Base-by-base conservation (phyloP, 2,888 invertebrate species). In the Caenorhabditis japonica region DNA sequence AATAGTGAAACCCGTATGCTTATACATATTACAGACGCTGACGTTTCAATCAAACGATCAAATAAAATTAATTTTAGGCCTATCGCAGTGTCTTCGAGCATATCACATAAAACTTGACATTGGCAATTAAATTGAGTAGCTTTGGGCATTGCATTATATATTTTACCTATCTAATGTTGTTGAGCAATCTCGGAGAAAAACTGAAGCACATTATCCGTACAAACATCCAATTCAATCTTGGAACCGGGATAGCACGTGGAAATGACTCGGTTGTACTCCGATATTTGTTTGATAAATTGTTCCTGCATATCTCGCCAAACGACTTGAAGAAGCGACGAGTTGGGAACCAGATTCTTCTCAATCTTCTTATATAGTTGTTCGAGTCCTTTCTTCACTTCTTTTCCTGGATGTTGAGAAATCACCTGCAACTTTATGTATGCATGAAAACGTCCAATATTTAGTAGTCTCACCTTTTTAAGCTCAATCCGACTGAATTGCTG, bases 301-400 rank as follows among this genome's bases (percentile, higher is more conserved):
- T 97, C 95, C 90, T 97, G 97, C 97, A 99, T 97, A 84, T 95
- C 94, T 88, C 95, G 92, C 99, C 99, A 99, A 66, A 99, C 97
- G 53, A 99, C 97, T 92, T 94, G 90, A 85, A 87, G 70, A 70
- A 85, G 80, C 4, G 82, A 81, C 8, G 85, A 86, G 19, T 82
- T 79, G 33, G 78, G 79, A 86, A 94, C 94, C 46, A 97, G 90
- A 89, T 99, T 97, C 90, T 97, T 97, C 88, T 97, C 97, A 61
- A 97, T 95, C 89, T 86, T 86, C 52, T 78, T 82, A 68, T 86
- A 86, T 51, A 86, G 52, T 61, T 79, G 83, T 15, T 86, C 86
- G 12, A 86, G 70, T 3, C 86, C 86, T 53, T 83, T 84, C 62
- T 83, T 83, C 25, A 86, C 84, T 91, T 95, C 93, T 86, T 93